Percentiles rank a stretch among this genome's conserved stretches.
These are phyloP conservation scores for Chrysocyon brachyurus DNA, from an alignment of 2,797 vertebrate genomes.

Conservation along the genomic window DNA sequence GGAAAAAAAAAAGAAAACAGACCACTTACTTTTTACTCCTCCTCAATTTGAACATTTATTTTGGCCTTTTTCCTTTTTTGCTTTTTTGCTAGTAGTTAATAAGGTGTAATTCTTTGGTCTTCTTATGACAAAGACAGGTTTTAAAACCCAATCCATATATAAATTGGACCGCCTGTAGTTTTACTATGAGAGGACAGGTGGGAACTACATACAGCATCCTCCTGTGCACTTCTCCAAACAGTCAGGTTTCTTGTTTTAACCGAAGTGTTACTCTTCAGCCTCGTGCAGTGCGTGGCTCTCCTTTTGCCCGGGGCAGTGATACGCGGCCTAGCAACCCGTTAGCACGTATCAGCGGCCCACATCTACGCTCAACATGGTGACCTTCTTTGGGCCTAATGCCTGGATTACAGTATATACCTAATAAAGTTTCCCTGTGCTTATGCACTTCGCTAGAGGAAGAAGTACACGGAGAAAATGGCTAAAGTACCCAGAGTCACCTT, in stretches of 20 bases:
- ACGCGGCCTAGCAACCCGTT: not conserved
- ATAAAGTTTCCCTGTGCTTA: not conserved
- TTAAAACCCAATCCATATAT: not conserved
- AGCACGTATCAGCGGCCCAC: not conserved
- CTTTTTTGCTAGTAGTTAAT: slow-evolving; percentile 28
- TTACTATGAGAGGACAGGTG: not conserved
- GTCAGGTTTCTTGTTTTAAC: not conserved
- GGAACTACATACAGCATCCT: not conserved
- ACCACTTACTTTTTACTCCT: not conserved
- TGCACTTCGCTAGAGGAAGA: not conserved
- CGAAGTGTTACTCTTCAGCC: not conserved
- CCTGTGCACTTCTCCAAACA: not conserved
- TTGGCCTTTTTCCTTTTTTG: not conserved
- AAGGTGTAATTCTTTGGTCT: slow-evolving; percentile 32
- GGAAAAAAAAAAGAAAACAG: not conserved
- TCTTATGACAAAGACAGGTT: not conserved
- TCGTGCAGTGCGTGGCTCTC: not conserved
- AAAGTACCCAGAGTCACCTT: not conserved
- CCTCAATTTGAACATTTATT: not conserved
- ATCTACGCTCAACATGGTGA: not conserved
- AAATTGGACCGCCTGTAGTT: not conserved
- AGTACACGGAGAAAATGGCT: not conserved
- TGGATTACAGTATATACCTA: not conserved
- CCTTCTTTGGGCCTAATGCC: not conserved
- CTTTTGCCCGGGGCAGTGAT: not conserved